Evolutionary conservation across 1,140 invertebrate species (phyloP), one percentile per base, ranked within the genome.

Genomic region (Acyrthosiphon pisum): DNA sequence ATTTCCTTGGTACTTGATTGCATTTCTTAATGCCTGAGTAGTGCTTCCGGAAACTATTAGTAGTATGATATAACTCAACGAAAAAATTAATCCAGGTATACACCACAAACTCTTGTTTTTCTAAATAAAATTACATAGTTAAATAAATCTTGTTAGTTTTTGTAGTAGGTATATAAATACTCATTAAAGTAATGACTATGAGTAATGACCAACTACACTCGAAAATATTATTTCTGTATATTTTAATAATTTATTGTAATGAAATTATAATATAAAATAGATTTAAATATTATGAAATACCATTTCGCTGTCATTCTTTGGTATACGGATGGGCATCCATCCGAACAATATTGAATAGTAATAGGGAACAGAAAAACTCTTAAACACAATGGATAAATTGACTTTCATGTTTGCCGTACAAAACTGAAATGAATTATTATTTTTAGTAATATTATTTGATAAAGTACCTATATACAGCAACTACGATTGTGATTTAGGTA

Each of bases 321-420:
- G 90, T 88, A 93, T 81, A 23, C 68, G 84, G 11, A 93, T 88
- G 2, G 93, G 93, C 93, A 93, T 93, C 76, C 90, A 91, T 48
- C 93, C 93, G 37, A 93, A 93, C 56, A 93, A n/a, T 23, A 88
- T 92, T 18, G 93, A 92, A 46, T 88, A 93, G 35, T 93, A 93
- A 48, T 93, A 93, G 22, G 93, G 37, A 2, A 93, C 83, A 23
- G 37, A 44, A 84, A 93, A 93, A 68, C 83, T 68, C 20, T 91
- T 91, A 26, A 93, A 93, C n/a, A 92, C n/a, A 0, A 86, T n/a
- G 60, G 89, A 46, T 44, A 50, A 56, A n/a, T 93, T 50, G 26
- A 81, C 86, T 76, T 93, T 44, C 87, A 83, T 53, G 9, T 89
- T 48, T n/a, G 23, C 30, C 44, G n/a, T 50, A 35, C 30, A 41